Base-by-base conservation (phyloP, 2,888 invertebrate species). In the Coelopa pilipes region DNA sequence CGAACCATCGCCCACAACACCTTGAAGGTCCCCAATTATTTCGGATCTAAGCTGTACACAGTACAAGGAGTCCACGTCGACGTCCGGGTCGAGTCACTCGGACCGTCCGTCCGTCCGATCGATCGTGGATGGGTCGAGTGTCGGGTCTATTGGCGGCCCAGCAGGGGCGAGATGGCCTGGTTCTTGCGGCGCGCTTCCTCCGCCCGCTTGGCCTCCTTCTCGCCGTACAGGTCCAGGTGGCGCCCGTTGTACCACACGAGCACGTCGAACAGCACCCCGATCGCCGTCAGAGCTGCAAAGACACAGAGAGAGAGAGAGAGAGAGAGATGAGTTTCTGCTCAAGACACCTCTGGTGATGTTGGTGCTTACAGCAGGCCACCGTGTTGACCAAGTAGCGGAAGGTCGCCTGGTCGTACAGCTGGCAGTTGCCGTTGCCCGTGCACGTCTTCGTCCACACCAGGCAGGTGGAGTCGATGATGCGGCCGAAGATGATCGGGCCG, bases 361-460 rank as follows among this genome's bases (percentile, higher is more conserved):
- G 13, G 7, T 60, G 59, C 21, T 88, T 81, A 91, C 91, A 83
- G 69, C 89, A 88, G 9, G 91, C 89, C 15, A 90, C 84, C 1
- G 88, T 81, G 81, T 92, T 92, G 3, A 92, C 85, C 71, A 89
- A 88, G 79, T 89, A 88, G 45, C 92, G 88, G 81, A 92, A 91
- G 50, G 88, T 87, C 19, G 89, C 87, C 78, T 90, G 90, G 82
- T 93, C 90, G 80, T 93, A 92, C 24, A 92, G 84, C 89, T 92
- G 92, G 78, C 93, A 93, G 80, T 92, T 91, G 13, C 92, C 92
- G 53, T 85, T 89, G 24, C 87, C 86, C 0, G 89, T 90, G 80
- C 93, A 93, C 9, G 90, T 90, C 70, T 90, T 87, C 49, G 92
- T 91, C 93, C 93, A 93, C 24, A 92, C 89, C 53, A 92, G 81